Base-by-base conservation (phyloP, 2,797 vertebrate species). In the Scleropages formosus region DNA sequence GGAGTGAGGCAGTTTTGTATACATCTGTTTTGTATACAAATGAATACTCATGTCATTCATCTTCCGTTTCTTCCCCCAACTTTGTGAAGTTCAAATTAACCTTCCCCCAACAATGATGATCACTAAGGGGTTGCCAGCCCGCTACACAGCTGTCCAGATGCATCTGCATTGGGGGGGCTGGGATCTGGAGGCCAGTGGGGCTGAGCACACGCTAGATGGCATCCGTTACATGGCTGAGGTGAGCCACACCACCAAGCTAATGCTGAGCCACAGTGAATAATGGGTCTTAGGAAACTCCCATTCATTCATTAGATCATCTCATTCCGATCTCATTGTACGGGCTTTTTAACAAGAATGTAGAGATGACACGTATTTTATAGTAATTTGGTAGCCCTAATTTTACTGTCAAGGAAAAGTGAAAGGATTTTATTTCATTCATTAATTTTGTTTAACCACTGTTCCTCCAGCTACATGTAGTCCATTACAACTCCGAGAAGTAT, bases 101-200 rank as follows among this genome's bases (percentile, higher is more conserved):
- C 84, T 98, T 70, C 94, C 95, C 1, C 70, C 90, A 4, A 88
- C 82, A 44, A 93, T 97, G 96, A 53, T 0, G 79, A 88, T 98
- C 82, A 89, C 75, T 15, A 76, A 90, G 7, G 86, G 95, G 0
- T 87, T 96, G 0, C 91, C 92, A 0, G 82, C 82, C 0, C 10
- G 26, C 59, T 98, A 93, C 85, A 90, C 88, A 0, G 94, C 96
- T 0, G 82, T 93, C 8, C 96, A 98, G 88, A 91, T 98, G 94
- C 96, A 99, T 79, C 89, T 96, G 70, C 97, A 98, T 85, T 98
- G 97, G 96, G 97, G 96, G 0, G 95, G 95, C 4, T 89, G 82
- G 76, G 89, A 93, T 77, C 80, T 87, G 22, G 94, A 96, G 85
- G 90, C 84, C 78, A 97, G 96, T 0, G 97, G 96, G 76, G 94